phyloP scores from a whole-genome alignment of 1,140 invertebrate genomes.

The Euura saliciscinereae region DNA sequence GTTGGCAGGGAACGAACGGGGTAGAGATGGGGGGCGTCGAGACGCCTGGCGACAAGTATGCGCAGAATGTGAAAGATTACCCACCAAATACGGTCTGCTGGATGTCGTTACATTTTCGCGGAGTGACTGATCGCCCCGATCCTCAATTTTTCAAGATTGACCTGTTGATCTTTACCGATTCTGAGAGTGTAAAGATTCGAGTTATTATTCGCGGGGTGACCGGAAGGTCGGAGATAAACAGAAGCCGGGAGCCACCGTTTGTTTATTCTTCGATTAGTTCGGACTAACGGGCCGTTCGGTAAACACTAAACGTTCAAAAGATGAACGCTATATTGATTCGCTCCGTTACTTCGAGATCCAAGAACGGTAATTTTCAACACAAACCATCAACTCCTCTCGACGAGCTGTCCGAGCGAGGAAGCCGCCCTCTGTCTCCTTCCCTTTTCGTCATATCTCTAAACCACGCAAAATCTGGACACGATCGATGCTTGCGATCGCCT shows the following conservation, averaged over 20 bases:
- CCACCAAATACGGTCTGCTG: not conserved
- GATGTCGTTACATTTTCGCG: not conserved
- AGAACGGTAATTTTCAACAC: not conserved
- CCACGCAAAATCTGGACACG: no score
- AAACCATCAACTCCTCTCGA: not conserved
- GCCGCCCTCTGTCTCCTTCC: not conserved
- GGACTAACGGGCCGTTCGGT: not conserved
- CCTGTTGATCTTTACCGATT: not conserved
- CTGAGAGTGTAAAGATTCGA: no score
- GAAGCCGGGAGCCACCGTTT: not conserved
- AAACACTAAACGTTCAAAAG: not conserved
- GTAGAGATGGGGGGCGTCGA: not conserved
- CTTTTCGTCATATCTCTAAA: not conserved
- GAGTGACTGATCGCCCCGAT: no score
- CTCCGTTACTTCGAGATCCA: not conserved
- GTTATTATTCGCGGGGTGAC: not conserved
- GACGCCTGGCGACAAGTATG: conserved; percentile 44
- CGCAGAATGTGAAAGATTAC: conserved; percentile 54
- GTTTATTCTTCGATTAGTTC: conserved; percentile 7
- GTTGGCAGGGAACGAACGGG: not conserved
- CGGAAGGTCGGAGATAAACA: not conserved
- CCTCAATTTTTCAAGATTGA: not conserved
- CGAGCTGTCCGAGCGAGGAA: not conserved
- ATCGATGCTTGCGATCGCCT: not conserved
- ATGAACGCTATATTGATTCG: not conserved